Evolutionary conservation across 2,113 vertebrate species (phyloP).

Genomic region (Misgurnus mizolepis): DNA sequence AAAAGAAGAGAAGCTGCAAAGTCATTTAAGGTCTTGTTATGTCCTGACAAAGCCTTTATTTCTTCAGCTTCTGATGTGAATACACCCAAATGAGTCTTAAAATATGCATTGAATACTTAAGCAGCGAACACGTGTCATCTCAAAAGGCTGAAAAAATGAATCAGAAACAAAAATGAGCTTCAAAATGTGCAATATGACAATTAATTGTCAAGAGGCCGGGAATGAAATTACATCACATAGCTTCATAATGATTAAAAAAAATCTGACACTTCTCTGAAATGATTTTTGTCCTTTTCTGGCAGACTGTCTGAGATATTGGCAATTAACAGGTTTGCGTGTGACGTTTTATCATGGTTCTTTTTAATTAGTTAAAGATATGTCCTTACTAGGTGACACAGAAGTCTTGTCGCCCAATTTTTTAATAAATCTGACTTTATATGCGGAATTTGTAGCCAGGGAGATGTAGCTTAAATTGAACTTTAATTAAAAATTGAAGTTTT

Average conservation of each 20-base stretch:
- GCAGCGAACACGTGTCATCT: not conserved
- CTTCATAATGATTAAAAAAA: slow-evolving; percentile 28
- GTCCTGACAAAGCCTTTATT: not conserved
- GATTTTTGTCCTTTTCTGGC: not conserved
- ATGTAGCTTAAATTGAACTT: too few species aligned
- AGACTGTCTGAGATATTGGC: slow-evolving; percentile 48
- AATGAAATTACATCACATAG: slow-evolving; percentile 11
- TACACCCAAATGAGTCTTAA: slow-evolving; percentile 4
- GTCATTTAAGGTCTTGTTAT: slow-evolving; percentile 3
- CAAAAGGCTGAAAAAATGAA: slow-evolving; percentile 22
- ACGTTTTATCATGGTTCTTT: slow-evolving; percentile 52
- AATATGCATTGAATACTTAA: slow-evolving; percentile 3
- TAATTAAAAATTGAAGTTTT: too few species aligned
- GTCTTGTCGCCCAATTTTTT: slow-evolving; percentile 39
- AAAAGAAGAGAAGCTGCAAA: slow-evolving; percentile 21
- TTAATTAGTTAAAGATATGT: slow-evolving; percentile 54
- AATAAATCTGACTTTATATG: slow-evolving; percentile 14
- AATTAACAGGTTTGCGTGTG: slow-evolving; percentile 56
- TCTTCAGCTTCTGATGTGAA: not conserved
- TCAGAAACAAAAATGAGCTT: slow-evolving; percentile 22
- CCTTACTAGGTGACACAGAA: slow-evolving; percentile 33
- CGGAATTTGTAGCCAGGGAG: too few species aligned
- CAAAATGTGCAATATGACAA: slow-evolving; percentile 45
- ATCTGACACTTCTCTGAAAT: slow-evolving; percentile 46
- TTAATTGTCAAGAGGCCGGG: slow-evolving; percentile 46